Conservation (phyloP, 2,113 vertebrate genomes). For the Hylia prasina region DNA sequence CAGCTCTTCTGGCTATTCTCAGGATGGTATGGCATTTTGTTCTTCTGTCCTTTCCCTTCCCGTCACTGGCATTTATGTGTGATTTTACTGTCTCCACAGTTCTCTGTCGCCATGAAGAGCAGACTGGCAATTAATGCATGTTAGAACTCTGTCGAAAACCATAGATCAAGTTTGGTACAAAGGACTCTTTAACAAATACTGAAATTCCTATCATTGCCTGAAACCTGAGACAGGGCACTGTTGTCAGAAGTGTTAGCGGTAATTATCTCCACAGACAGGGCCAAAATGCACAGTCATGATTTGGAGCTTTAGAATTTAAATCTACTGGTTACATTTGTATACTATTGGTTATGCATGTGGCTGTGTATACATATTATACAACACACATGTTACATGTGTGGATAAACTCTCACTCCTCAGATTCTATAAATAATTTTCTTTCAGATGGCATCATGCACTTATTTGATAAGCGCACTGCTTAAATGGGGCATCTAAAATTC, state of each 20-base stretch:
- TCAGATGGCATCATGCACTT: neutral
- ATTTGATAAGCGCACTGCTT: neutral
- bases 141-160: neutral
- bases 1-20: neutral
- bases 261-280: neutral
- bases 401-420: neutral
- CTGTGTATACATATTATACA: neutral
- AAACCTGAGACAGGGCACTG: neutral
- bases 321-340: rapidly evolving
- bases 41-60: neutral
- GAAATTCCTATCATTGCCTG: neutral
- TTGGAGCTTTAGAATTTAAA: neutral
- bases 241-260: neutral
- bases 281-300: neutral
- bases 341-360: neutral
- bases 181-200: neutral
- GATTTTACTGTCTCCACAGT: neutral
- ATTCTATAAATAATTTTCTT: neutral
- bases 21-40: neutral
- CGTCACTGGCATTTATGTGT: neutral
- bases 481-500: neutral
- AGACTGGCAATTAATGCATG: conserved; percentile 5
- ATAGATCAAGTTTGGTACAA: neutral
- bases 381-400: neutral
- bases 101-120: neutral